Evolutionary conservation across 2,113 vertebrate species (phyloP).

Genomic region (Ctenodactylus gundi): DNA sequence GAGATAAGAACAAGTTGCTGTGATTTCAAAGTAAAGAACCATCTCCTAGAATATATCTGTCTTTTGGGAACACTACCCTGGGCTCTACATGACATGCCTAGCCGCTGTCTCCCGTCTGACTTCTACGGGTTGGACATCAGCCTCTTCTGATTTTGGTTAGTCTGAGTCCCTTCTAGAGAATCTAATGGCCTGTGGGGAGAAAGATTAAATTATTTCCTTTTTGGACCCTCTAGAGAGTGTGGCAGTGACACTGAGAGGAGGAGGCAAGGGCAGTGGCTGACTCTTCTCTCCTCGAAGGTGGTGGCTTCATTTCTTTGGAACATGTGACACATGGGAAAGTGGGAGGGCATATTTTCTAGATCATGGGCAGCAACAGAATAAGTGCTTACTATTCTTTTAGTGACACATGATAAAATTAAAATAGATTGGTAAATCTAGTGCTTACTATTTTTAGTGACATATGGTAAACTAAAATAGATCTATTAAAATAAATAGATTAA

Average conservation of each 20-base stretch:
- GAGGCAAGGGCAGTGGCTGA: neutral
- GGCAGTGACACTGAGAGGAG: no score
- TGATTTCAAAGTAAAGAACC: neutral
- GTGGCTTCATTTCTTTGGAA: neutral
- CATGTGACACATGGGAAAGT: neutral
- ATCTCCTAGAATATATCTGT: neutral
- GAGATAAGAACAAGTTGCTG: neutral
- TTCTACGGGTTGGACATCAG: neutral
- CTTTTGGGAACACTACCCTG: neutral
- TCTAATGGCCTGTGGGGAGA: neutral
- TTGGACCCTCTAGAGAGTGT: neutral
- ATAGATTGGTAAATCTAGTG: no score
- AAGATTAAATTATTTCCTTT: neutral
- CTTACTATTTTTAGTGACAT: neutral
- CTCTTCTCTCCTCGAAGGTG: neutral
- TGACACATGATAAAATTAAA: neutral
- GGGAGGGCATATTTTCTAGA: neutral
- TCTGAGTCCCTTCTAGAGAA: neutral
- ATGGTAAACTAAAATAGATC: neutral
- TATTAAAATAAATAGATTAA: no score
- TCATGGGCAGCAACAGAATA: neutral
- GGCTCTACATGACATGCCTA: neutral
- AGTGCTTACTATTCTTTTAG: neutral
- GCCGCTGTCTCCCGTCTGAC: neutral
- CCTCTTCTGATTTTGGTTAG: neutral